Base-by-base conservation (phyloP, 2,113 vertebrate species). In the Pluvianellus socialis region DNA sequence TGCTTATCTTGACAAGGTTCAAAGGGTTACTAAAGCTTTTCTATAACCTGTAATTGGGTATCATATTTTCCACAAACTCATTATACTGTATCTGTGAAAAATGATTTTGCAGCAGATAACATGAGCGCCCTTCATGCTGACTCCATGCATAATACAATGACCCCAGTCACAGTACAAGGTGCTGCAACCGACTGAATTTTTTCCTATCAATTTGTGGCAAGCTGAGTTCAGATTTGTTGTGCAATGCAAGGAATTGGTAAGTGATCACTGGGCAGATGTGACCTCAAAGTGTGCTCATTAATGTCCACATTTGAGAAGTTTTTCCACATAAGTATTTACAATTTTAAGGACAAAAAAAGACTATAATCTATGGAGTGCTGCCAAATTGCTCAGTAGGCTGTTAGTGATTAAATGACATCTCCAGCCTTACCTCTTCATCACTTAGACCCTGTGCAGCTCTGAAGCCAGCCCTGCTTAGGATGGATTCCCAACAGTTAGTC, bases 31-130 rank as follows among this genome's bases (percentile, higher is more conserved):
- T 80, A 74, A 92, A 74, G 47, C 32, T 90, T 83, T 94, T 80
- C 63, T 90, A 59, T 83, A 88, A 90, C 49, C n/a, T 79, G 28
- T 77, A 77, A 91, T 67, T 91, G 45, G 28, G 50, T 91, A 84
- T 74, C 33, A 45, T 91, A 71, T 79, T 96, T 96, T 92, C 47
- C n/a, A 55, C 71, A 88, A 92, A 55, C n/a, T 95, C 67, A 83
- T 92, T 90, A 76, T 70, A 58, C 35, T 45, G 3, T 50, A 50
- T 77, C 59, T 83, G 45, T 90, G 82, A 90, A 92, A 95, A 93
- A 72, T 79, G 19, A 76, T 92, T 96, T 90, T 92, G 38, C 19
- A 74, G 66, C 33, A 76, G 79, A 79, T 73, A 82, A 40, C 28
- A 59, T 7, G 12, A 90, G 9, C 22, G n/a, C 28, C 21, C 26